Conservation (phyloP, 2,797 vertebrate species). For the Sciaenops ocellatus region DNA sequence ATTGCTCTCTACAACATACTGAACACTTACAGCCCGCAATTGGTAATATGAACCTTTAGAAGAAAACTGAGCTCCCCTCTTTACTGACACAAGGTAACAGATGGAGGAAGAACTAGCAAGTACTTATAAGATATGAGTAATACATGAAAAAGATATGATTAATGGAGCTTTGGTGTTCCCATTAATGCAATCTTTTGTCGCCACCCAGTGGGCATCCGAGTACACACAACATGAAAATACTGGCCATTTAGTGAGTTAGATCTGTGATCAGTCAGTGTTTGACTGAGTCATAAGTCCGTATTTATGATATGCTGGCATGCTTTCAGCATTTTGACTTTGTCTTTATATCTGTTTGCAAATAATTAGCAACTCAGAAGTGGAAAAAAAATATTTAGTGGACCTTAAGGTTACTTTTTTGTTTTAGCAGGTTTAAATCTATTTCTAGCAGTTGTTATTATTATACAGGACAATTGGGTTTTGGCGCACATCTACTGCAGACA, state of each 20-base stretch:
- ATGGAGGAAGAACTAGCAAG: slow-evolving; percentile 22
- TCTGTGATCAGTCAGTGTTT: not conserved
- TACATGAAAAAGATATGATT: slow-evolving; percentile 17
- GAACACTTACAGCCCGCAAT: not conserved
- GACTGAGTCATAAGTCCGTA: not conserved
- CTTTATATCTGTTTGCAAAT: too few relatives aligned
- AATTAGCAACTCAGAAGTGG: too few relatives aligned
- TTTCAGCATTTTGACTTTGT: too few relatives aligned
- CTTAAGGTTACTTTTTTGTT: too few relatives aligned
- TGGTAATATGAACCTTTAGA: slow-evolving; percentile 11
- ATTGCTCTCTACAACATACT: not conserved
- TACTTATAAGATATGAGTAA: slow-evolving; percentile 25
- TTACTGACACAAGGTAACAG: slow-evolving; percentile 33
- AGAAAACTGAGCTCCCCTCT: not conserved
- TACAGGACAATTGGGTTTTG: too few relatives aligned
- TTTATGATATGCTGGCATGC: too few relatives aligned
- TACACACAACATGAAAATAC: not conserved
- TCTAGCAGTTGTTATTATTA: too few relatives aligned
- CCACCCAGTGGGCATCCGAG: slow-evolving; percentile 37
- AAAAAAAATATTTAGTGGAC: too few relatives aligned
- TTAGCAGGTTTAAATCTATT: too few relatives aligned
- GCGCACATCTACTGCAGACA: not conserved
- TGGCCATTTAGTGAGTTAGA: not conserved
- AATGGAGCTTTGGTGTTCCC: slow-evolving; percentile 1
- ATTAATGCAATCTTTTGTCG: slow-evolving; percentile 34